Percentiles rank a stretch among this genome's conserved stretches.
phyloP scores from a whole-genome alignment of 2,797 vertebrate species.

The Anisognathus igniventris region DNA sequence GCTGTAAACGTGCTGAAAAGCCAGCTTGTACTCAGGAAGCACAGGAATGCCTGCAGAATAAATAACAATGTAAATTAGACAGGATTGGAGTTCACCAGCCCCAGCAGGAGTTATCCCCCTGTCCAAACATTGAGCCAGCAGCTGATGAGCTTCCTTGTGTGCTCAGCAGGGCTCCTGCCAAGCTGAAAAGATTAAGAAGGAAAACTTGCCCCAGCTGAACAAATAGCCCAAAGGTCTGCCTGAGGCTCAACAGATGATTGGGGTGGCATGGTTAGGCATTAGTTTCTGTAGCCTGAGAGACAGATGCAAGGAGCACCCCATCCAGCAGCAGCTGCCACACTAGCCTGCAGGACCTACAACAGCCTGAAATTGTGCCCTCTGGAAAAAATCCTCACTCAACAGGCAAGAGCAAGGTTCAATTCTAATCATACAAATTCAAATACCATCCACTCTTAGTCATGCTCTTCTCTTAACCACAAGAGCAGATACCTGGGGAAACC shows the following conservation, averaged over 20 bases:
- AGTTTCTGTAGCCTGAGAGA: constrained; percentile 36
- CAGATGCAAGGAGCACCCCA: not conserved
- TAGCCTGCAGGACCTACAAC: not conserved
- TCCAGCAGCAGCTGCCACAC: not conserved
- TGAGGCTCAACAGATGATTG: not conserved
- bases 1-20: constrained; percentile 60
- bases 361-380: not conserved
- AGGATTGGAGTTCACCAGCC: constrained; percentile 56
- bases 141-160: constrained; percentile 66
- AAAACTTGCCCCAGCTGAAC: constrained; percentile 61
- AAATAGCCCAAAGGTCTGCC: constrained; percentile 53
- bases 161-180: constrained; percentile 54
- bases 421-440: not conserved
- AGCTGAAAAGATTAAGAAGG: constrained; percentile 58
- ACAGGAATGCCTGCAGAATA: constrained; percentile 57
- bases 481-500: not conserved
- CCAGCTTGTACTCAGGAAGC: constrained; percentile 53
- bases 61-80: constrained; percentile 66
- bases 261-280: not conserved
- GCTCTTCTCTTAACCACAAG: not conserved
- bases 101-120: constrained; percentile 65
- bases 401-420: not conserved
- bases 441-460: not conserved
- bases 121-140: constrained; percentile 60
- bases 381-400: not conserved